Evolutionary conservation across 2,888 invertebrate species (phyloP), one percentile per base, ranked within the genome.

Genomic region (Stenotaenia linearis): DNA sequence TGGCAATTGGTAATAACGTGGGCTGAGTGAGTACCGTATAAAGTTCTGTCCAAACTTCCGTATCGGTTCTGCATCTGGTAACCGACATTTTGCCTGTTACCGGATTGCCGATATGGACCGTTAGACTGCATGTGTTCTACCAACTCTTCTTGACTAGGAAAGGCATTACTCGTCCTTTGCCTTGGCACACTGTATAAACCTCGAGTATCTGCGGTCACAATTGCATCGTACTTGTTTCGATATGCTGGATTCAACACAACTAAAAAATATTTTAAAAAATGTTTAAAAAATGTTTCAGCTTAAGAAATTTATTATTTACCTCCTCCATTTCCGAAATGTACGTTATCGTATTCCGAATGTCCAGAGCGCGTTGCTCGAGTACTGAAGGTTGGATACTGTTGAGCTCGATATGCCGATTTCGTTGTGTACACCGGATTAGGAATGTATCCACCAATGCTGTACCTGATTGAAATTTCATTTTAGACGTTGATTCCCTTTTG

Each of bases 151-250:
- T 85, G 83, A 78, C 83, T 83, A 50, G 84, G 84, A 79, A 85
- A 84, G 77, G 84, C 84, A 75, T 84, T 83, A 79, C 84, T 85
- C 9, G 86, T 86, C 78, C 86, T 83, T 80, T 86, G 85, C 50
- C 86, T 86, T 77, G 85, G 84, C 21, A 87, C 84, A 82, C 86
- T 87, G 83, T 87, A 87, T 82, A 86, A 82, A 9, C 84, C 84
- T 9, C 83, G 82, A 79, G 79, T 82, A 80, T 80, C 80, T 69
- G 78, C 75, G 35, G 78, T 75, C 28, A 80, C 12, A 10, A 56
- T 69, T 7, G 80, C 78, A n/a, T 82, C 82, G 50, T 78, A 82
- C 75, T 80, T 81, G 77, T 80, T 82, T 30, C 80, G 76, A 77
- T 80, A 82, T n/a, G 79, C 82, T 79, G 79, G 82, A 78, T 82